A percentile compares a stretch with the other conserved stretches of the same genome.
Conservation (phyloP, 2,113 vertebrate species). For the Onychostruthus taczanowskii region DNA sequence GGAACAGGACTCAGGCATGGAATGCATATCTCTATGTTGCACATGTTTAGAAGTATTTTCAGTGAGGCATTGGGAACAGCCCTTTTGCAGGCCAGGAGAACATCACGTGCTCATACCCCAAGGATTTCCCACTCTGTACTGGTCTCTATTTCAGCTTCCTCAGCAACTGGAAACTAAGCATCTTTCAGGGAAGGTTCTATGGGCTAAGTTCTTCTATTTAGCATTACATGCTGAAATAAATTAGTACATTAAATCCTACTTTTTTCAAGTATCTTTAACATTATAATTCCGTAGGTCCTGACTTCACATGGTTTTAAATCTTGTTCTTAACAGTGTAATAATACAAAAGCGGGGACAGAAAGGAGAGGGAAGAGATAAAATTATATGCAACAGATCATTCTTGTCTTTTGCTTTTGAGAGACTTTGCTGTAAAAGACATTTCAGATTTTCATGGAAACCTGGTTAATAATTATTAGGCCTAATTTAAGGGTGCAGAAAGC, state of each 20-base stretch:
- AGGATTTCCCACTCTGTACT: neutral
- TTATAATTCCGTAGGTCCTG: neutral
- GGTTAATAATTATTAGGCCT: neutral
- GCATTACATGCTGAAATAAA: neutral
- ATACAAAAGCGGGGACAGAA: neutral
- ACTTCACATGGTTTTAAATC: neutral
- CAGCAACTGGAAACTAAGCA: neutral
- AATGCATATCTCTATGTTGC: neutral
- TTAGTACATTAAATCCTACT: neutral
- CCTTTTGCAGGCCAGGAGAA: neutral
- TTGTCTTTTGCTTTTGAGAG: neutral
- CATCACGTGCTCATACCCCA: neutral
- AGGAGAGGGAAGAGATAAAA: neutral
- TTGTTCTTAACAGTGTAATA: neutral
- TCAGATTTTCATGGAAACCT: neutral
- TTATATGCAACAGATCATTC: neutral
- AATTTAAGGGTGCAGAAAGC: neutral
- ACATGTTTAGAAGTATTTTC: neutral
- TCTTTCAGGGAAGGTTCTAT: neutral
- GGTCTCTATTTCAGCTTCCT: neutral
- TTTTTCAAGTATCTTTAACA: neutral
- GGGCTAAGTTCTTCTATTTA: neutral
- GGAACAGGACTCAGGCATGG: neutral
- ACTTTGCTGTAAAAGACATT: neutral
- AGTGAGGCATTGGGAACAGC: neutral